phyloP scores from a whole-genome alignment of 2,888 invertebrate genomes.

The Trichopoda pennipes region DNA sequence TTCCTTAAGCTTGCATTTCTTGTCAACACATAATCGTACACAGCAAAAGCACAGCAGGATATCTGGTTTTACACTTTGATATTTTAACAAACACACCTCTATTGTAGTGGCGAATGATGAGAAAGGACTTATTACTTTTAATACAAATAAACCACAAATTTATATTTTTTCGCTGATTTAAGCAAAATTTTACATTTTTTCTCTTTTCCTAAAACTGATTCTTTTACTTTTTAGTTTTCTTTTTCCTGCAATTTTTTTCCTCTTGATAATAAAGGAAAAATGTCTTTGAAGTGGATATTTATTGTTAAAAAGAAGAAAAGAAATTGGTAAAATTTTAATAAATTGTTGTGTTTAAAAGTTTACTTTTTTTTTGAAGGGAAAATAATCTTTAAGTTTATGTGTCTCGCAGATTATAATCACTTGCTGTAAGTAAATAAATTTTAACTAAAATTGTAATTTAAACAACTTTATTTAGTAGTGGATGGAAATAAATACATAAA shows the following conservation, averaged over 20 bases:
- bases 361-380: not conserved
- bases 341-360: constrained; percentile 54
- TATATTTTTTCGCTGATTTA: constrained; percentile 65
- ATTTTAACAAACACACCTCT: constrained; percentile 65
- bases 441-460: constrained; percentile 48
- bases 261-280: constrained; percentile 7
- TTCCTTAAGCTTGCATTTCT: constrained; percentile 62
- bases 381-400: constrained; percentile 67
- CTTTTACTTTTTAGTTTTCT: not conserved
- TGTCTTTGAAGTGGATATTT: constrained; percentile 67
- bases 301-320: constrained; percentile 25
- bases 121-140: constrained; percentile 59
- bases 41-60: constrained; percentile 65
- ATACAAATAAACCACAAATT: constrained; percentile 67
- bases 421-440: constrained; percentile 54
- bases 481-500: constrained; percentile 1
- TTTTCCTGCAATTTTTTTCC: constrained; percentile 1
- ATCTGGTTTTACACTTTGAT: constrained; percentile 68
- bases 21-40: constrained; percentile 3
- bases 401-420: constrained; percentile 68
- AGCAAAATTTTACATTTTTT: constrained; percentile 51
- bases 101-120: constrained; percentile 48
- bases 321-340: constrained; percentile 55
- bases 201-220: not conserved
- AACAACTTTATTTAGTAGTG: constrained; percentile 37